Evolutionary conservation across 2,888 invertebrate species (phyloP).

Genomic region (Cataglyphis livida): DNA sequence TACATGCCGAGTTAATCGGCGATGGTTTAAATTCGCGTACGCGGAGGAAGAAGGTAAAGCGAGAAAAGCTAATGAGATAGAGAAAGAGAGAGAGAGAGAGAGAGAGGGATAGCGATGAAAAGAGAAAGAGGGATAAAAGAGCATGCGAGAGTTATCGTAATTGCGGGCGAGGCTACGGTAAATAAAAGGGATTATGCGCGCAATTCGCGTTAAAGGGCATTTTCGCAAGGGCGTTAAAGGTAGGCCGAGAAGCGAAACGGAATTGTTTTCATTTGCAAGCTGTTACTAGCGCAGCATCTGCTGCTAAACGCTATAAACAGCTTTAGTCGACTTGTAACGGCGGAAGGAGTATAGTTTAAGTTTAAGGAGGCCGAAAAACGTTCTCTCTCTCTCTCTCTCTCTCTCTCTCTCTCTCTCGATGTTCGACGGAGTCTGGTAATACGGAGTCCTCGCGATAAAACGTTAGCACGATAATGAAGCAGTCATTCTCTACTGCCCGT

Average conservation of each 20-base stretch:
- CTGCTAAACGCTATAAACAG: constrained; percentile 82
- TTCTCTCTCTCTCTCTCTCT: background rate
- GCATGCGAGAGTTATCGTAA: constrained; percentile 3
- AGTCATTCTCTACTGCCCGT: constrained; percentile 57
- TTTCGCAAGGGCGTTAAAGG: constrained; percentile 49
- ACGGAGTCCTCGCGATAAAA: constrained; percentile 72
- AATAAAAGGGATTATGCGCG: constrained; percentile 66
- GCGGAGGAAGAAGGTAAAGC: background rate
- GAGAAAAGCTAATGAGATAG: constrained; percentile 6
- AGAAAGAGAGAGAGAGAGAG: background rate
- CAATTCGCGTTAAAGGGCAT: constrained; percentile 65
- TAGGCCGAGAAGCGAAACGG: constrained; percentile 47
- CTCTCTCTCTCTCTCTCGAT: background rate
- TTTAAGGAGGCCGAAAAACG: constrained; percentile 70
- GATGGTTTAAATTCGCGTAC: constrained; percentile 58
- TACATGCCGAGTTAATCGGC: constrained; percentile 65
- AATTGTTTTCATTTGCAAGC: constrained; percentile 82
- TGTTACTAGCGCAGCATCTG: constrained; percentile 82
- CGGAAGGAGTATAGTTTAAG: constrained; percentile 77
- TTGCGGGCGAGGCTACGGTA: constrained; percentile 32
- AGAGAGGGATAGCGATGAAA: background rate
- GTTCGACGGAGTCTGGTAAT: background rate
- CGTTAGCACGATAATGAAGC: constrained; percentile 79
- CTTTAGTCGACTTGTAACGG: constrained; percentile 79
- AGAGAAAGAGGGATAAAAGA: background rate